Conservation (phyloP, 2,797 vertebrate genomes). For the Chanos chanos region DNA sequence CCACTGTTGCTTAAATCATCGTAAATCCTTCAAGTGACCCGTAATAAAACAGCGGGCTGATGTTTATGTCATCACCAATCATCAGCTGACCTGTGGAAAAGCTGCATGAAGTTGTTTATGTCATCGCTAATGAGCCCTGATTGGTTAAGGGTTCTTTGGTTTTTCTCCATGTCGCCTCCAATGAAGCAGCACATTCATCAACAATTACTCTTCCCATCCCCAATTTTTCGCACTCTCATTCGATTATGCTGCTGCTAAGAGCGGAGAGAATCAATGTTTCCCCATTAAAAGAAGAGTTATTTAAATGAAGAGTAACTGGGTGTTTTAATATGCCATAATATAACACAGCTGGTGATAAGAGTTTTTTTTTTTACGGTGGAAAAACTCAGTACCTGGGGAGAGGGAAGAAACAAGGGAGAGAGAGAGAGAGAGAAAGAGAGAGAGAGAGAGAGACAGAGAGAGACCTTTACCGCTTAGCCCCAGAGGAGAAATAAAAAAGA, state of each 20-base stretch:
- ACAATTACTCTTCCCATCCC: background rate
- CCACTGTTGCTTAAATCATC: conserved; percentile 12
- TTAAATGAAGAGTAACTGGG: conserved; percentile 28
- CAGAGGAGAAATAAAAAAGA: background rate
- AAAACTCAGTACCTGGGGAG: background rate
- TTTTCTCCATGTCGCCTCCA: conserved; percentile 21
- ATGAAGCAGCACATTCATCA: conserved; percentile 36
- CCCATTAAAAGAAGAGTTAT: conserved; percentile 29
- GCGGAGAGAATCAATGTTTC: conserved; percentile 37
- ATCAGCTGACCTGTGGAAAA: conserved; percentile 19
- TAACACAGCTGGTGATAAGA: conserved; percentile 17
- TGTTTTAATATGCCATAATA: conserved; percentile 31
- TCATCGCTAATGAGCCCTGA: conserved; percentile 27
- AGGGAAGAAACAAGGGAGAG: background rate
- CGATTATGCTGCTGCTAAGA: conserved; percentile 10
- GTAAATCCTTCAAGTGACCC: too few relatives aligned
- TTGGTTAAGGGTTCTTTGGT: conserved; percentile 16
- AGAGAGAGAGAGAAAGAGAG: background rate
- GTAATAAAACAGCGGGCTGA: background rate
- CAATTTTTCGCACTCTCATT: conserved; percentile 20
- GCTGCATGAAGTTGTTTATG: conserved; percentile 31
- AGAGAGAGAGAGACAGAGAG: background rate
- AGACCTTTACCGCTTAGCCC: too few relatives aligned
- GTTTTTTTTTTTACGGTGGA: conserved; percentile 4
- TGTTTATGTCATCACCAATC: conserved; percentile 6